Base-by-base conservation (phyloP, 2,113 vertebrate species). In the Orientallactaga bullata region DNA sequence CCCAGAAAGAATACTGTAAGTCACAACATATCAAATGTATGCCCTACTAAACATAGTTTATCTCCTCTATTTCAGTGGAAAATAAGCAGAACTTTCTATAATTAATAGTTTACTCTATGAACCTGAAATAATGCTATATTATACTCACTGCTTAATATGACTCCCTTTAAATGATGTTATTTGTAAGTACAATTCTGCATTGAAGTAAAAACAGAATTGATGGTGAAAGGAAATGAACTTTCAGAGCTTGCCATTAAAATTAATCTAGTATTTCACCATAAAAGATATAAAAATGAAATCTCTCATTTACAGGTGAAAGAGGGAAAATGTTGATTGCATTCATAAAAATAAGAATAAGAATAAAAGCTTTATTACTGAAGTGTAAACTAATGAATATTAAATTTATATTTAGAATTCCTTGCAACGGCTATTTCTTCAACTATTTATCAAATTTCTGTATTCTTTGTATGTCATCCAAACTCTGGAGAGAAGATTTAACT, bases 211-310 rank as follows among this genome's bases (percentile, higher is more conserved):
- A 84, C 88, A 93, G 95, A 96, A 97, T 96, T 97, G 94, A 96
- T 98, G 95, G 86, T 83, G 65, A 97, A 97, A 97, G 94, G 95
- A 97, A 98, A 98, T 97, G 91, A 97, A 97, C 97, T 97, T 98
- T 97, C 94, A 95, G 89, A 97, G 95, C 89, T 60, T 68, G 85
- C 89, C 89, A 94, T 96, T 96, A 98, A 98, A 98, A 97, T 98
- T 97, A 97, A 97, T 96, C 89, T 96, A 97, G 96, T 97, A 96
- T 95, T 95, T 92, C 47, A 81, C 94, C 39, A 85, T 96, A 96
- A 94, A 96, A 97, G 96, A 74, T 68, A 94, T 96, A 89, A 97
- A 97, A 94, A 83, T 96, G 85, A 88, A 97, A 97, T 97, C 97
- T 96, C 92, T 96, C 96, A 97, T 91, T 97, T 98, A 95, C 88